Conservation (phyloP, 2,888 invertebrate species). For the Scrobipalpa costella region DNA sequence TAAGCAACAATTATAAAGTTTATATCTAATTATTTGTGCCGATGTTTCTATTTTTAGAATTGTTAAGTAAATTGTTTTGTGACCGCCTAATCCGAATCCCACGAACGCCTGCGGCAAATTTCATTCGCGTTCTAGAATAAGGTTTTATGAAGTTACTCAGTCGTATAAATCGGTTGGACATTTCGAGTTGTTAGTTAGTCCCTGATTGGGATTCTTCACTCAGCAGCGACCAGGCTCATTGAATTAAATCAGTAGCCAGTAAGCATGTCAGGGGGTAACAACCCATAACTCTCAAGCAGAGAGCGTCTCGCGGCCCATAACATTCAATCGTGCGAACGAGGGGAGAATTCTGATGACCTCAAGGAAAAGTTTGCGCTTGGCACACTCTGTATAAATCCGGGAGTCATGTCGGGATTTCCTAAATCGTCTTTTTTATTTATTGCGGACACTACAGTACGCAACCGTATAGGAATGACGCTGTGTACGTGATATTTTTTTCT, state of each 20-base stretch:
- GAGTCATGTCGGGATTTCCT: conserved; percentile 76
- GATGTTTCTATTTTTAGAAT: too few relatives aligned
- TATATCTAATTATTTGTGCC: too few relatives aligned
- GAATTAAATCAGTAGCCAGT: conserved; percentile 65
- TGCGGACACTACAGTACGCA: conserved; percentile 64
- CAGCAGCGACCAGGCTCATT: conserved; percentile 45
- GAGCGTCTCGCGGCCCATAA: conserved; percentile 74
- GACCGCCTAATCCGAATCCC: background rate
- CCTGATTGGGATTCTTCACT: conserved; percentile 32
- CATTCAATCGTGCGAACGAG: conserved; percentile 77
- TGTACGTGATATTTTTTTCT: conserved; percentile 43
- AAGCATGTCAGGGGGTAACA: conserved; percentile 66
- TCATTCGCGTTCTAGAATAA: background rate
- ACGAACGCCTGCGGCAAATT: background rate
- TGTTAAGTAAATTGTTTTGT: background rate
- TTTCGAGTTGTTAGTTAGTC: conserved; percentile 28
- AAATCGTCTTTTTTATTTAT: conserved; percentile 78
- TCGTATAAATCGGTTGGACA: conserved; percentile 21
- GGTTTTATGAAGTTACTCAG: conserved; percentile 20
- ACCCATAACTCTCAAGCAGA: conserved; percentile 71
- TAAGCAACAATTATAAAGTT: too few relatives aligned
- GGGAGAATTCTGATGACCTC: conserved; percentile 77
- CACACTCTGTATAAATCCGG: conserved; percentile 77
- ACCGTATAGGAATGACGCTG: conserved; percentile 61
- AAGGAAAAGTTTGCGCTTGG: conserved; percentile 71